These are phyloP conservation scores for Ciconia boyciana DNA, from an alignment of 2,113 vertebrate genomes.

Conservation along the genomic window DNA sequence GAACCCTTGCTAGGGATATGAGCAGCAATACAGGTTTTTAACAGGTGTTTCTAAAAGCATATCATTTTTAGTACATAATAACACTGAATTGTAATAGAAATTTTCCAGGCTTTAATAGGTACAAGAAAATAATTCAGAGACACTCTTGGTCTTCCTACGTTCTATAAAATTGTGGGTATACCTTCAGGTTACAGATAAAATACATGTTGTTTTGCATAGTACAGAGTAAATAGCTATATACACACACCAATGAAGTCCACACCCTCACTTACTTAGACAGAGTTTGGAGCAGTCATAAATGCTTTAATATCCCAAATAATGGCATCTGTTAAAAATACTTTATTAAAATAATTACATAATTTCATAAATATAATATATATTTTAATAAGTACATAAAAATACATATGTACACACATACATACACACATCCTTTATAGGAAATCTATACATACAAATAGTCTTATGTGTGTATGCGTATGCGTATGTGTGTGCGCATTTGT, in stretches of 20 bases:
- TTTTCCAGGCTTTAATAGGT: neutral
- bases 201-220: neutral
- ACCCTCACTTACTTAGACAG: neutral
- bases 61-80: neutral
- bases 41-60: neutral
- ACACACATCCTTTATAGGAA: neutral
- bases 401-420: rapidly evolving
- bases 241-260: neutral
- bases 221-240: neutral
- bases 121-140: neutral
- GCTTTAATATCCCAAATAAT: neutral
- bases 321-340: neutral
- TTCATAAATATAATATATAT: neutral
- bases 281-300: neutral
- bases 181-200: neutral
- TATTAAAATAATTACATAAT: neutral
- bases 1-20: neutral
- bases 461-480: rapidly evolving
- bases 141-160: neutral
- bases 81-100: neutral
- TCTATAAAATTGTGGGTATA: neutral
- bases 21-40: neutral
- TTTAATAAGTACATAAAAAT: neutral
- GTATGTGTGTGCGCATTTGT: neutral
- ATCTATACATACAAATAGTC: neutral